Conservation (phyloP, 1,140 invertebrate genomes). For the Cydia pomonella region DNA sequence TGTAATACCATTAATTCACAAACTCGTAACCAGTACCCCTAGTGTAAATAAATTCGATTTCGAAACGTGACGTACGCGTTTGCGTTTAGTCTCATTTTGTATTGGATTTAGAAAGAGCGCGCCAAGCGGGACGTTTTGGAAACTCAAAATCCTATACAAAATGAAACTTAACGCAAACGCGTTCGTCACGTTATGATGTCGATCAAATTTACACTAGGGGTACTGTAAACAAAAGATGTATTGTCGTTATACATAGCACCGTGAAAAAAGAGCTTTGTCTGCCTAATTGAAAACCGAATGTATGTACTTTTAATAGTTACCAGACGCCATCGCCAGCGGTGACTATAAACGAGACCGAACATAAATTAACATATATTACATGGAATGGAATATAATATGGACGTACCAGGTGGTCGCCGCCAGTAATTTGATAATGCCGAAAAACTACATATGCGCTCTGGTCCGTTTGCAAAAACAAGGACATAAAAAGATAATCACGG, state of each 20-base stretch:
- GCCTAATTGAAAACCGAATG: constrained; percentile 31
- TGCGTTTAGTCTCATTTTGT: too few relatives aligned
- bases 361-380: constrained; percentile 50
- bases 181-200: too few relatives aligned
- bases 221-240: constrained; percentile 20
- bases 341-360: constrained; percentile 38
- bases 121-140: too few relatives aligned
- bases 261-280: constrained; percentile 41
- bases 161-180: too few relatives aligned
- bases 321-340: background rate
- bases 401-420: constrained; percentile 46
- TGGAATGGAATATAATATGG: constrained; percentile 31
- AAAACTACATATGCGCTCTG: constrained; percentile 54
- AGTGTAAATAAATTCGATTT: too few relatives aligned
- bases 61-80: too few relatives aligned
- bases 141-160: too few relatives aligned
- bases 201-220: too few relatives aligned
- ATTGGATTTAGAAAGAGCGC: too few relatives aligned
- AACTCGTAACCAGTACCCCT: background rate
- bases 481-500: constrained; percentile 33
- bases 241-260: background rate
- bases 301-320: constrained; percentile 8
- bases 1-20: background rate
- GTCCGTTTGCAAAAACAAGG: constrained; percentile 47
- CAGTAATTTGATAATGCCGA: constrained; percentile 63